Percentiles rank a stretch among this genome's conserved stretches.
phyloP scores from a whole-genome alignment of 2,113 vertebrate species.

The Istiophorus platypterus region DNA sequence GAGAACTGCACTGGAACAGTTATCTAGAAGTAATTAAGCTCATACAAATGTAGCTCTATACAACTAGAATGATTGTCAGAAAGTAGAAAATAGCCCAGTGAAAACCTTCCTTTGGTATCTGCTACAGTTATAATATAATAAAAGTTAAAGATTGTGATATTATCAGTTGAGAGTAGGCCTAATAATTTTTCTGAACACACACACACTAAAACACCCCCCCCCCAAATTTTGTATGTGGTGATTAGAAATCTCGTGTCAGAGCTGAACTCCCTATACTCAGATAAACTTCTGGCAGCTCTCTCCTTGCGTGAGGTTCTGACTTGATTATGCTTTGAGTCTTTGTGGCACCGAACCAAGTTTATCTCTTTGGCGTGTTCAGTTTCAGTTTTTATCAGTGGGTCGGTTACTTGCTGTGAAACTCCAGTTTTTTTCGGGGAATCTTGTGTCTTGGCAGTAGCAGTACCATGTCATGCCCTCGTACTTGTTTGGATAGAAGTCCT shows the following conservation, averaged over 20 bases:
- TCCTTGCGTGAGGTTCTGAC: neutral
- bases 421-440: neutral
- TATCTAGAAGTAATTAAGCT: too few species aligned
- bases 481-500: conserved; percentile 15
- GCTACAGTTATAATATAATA: neutral
- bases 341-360: conserved; percentile 12
- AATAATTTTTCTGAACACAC: too few species aligned
- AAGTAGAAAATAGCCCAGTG: too few species aligned
- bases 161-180: neutral
- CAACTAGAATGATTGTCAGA: neutral
- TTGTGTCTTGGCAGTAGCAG: conserved; percentile 37
- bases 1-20: too few species aligned
- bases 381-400: conserved; percentile 52
- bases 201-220: too few species aligned
- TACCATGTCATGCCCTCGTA: neutral
- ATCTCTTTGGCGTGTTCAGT: conserved; percentile 1
- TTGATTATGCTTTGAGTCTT: conserved; percentile 18
- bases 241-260: neutral
- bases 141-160: neutral
- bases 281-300: neutral
- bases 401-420: conserved; percentile 31
- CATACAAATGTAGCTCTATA: too few species aligned
- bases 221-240: neutral
- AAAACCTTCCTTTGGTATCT: too few species aligned
- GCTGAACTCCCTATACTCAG: neutral